Evolutionary conservation across 2,888 invertebrate genomes (phyloP), one percentile per base, ranked within the genome.

Genomic region (Metalampra italica): DNA sequence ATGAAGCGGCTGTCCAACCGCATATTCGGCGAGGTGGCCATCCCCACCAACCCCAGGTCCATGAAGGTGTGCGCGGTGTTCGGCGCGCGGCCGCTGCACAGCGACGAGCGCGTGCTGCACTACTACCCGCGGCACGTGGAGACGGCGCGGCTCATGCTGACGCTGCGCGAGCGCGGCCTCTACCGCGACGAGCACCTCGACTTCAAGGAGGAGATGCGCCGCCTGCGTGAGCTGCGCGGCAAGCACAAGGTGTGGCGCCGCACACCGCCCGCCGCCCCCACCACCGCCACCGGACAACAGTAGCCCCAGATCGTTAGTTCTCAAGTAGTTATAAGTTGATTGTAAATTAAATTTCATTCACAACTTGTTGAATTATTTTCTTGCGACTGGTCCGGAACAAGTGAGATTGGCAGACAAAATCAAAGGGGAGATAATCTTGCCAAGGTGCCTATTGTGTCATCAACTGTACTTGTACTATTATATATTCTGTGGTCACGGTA

Each of bases 101-200:
- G 93, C 55, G 90, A 94, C 46, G 91, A 92, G 59, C 93, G 94
- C 54, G 91, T 96, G 9, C 90, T 94, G 0, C 91, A 95, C 49
- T 98, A 97, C 82, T 98, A 98, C 74, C 98, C 98, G 0, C 91
- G 96, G 13, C 95, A 96, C 70, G 90, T 92, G 1, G 95, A 97
- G 77, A 94, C 94, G 0, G 91, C 93, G 56, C 67, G 85, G 38
- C 82, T 98, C 0, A 95, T 96, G 93, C 82, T 86, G 55, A 89
- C 92, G 59, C 82, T 97, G 36, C 81, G 97, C 12, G 87, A 92
- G 51, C 96, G 96, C 64, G 97, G 97, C 0, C 83, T 97, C 4
- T 97, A 90, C 77, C 91, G 96, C 51, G 97, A 97, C 69, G 97
- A 97, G 73, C 97, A 97, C 79, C 91, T 94, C 70, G 97, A 97